Evolutionary conservation across 2,888 invertebrate genomes (phyloP), one percentile per base, ranked within the genome.

Genomic region (Tanypteryx hageni): DNA sequence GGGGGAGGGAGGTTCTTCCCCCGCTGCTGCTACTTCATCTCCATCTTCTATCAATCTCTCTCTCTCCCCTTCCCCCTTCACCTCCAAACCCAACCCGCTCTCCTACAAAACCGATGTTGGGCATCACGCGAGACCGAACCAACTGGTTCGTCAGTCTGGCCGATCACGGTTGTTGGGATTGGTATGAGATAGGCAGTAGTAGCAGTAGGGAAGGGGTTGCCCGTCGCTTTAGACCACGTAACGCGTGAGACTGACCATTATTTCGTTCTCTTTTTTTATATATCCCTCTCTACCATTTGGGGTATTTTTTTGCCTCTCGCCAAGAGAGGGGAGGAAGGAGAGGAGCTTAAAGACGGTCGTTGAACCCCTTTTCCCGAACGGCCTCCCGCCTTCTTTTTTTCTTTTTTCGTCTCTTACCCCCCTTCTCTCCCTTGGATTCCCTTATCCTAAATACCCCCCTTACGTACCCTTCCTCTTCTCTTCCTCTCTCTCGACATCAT

Each of bases 71-170:
- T n/a, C n/a, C n/a, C n/a, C 83, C 56, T 22, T 18, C 61, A 27
- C 86, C 86, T 27, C 27, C 13, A 16, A 59, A 57, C 59, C 16
- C 59, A 68, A 64, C 64, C 89, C 89, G 44, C 89, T 89, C 61
- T 61, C 86, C 86, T 61, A 86, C 86, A 44, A 89, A 68, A 89
- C 89, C 89, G 89, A 89, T 58, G 85, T 85, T 58, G 86, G 61
- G 61, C 86, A 86, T 89, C 89, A 68, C 89, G 89, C 89, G 64
- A 89, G 68, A 89, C 89, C 27, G 89, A 89, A 89, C 89, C 89
- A 89, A 89, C 89, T 89, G 89, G 89, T 89, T 89, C 89, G 44
- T n/a, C 64, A 64, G 61, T 89, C 89, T 86, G 85, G 59, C 59
- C 64, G 44, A 31, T 27, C 86, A 76, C 76, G 61, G 44, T 89